A percentile compares a stretch with the other conserved stretches of the same genome.
Evolutionary conservation across 2,888 invertebrate genomes (phyloP).

Genomic region (Hanleya hanleyi): DNA sequence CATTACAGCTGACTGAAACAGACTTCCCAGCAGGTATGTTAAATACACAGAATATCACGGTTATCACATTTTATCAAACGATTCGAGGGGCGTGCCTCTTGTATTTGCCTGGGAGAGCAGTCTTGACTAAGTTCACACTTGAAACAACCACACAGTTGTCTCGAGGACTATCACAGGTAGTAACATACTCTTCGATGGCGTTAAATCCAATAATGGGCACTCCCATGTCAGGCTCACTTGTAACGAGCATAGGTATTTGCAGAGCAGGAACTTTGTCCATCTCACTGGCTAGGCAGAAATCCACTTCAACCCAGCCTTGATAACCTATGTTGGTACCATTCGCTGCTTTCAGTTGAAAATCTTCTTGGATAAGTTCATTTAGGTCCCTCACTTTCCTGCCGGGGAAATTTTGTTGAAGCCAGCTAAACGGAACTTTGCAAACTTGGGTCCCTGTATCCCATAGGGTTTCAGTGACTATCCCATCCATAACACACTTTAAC

Average conservation of each 20-base stretch:
- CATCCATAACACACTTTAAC: background rate
- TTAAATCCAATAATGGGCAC: constrained; percentile 10
- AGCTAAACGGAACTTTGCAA: background rate
- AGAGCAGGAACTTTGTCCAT: background rate
- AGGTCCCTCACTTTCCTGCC: background rate
- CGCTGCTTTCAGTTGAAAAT: background rate
- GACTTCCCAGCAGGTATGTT: background rate
- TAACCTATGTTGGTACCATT: background rate
- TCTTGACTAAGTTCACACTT: too few relatives aligned
- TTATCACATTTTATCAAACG: background rate
- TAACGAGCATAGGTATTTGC: background rate
- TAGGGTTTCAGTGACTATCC: background rate
- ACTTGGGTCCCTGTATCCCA: constrained; percentile 6
- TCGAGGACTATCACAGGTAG: background rate
- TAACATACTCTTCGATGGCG: constrained; percentile 1
- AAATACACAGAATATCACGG: background rate
- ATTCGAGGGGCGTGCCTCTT: background rate
- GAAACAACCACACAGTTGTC: too few relatives aligned
- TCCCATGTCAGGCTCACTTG: background rate
- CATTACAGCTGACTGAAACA: background rate
- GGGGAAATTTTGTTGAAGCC: constrained; percentile 5
- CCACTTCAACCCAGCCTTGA: constrained; percentile 3
- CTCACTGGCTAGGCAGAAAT: background rate
- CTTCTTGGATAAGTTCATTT: background rate
- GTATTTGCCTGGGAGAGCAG: background rate